Evolutionary conservation across 2,888 invertebrate species (phyloP), one percentile per base, ranked within the genome.

Genomic region (Palloptera scutellata): DNA sequence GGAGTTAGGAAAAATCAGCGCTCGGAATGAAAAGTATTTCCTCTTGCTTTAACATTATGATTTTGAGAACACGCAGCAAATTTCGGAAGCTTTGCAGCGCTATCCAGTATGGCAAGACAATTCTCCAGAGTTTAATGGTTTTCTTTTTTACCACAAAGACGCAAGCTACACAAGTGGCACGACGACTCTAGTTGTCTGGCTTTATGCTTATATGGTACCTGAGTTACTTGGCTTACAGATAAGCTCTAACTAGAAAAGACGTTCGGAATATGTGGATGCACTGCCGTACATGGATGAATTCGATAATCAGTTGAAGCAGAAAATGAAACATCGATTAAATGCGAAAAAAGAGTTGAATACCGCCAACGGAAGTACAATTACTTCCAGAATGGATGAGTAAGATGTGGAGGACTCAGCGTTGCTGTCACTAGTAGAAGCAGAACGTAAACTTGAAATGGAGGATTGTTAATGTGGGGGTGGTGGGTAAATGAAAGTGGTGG

Each of bases 131-230:
- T 82, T 96, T 63, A 98, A 98, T 84, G 98, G 98, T 0, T 82
- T 97, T 48, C 86, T 98, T 64, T 98, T 98, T 85, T 98, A 93
- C 84, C 96, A 98, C 84, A 92, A 91, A 76, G 87, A 90, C 70
- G 90, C 91, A 0, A 90, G 91, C 75, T 98, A 98, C 79, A 88
- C 88, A 9, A 86, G 90, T 62, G 95, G 95, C 1, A 85, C 88
- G 60, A 95, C 96, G 0, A 97, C 98, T 0, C 85, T 98, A 10
- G 95, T 97, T 1, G 92, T 92, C 1, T 98, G 98, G 98, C 86
- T 98, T 1, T 95, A 92, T 80, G 89, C 93, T 0, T 96, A 88
- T 81, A 97, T 97, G 97, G 80, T 97, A 10, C 89, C 91, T 1
- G 95, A 96, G 85, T 86, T 94, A 6, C 68, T 84, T 1, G 71